These are phyloP conservation scores for Rhinogobio ventralis DNA, from an alignment of 2,797 vertebrate species.

Conservation along the genomic window DNA sequence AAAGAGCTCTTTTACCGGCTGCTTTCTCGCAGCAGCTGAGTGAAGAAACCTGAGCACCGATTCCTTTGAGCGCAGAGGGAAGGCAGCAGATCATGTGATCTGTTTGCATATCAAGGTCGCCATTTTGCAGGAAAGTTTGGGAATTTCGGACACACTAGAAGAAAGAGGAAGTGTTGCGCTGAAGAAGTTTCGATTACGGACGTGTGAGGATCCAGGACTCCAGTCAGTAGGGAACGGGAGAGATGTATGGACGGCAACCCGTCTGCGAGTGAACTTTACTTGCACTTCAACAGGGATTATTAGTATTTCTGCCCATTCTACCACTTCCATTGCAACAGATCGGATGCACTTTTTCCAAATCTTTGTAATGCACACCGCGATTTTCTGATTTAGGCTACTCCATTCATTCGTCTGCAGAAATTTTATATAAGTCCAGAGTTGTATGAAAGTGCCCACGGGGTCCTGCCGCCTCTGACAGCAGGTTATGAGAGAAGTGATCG, in stretches of 20 bases:
- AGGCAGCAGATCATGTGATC: conserved; percentile 73
- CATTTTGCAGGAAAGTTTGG: conserved; percentile 88
- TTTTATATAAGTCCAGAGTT: conserved; percentile 9
- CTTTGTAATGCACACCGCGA: conserved; percentile 1
- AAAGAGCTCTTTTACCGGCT: conserved; percentile 27
- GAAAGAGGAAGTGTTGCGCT: conserved; percentile 56
- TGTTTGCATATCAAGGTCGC: conserved; percentile 75
- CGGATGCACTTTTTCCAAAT: neutral
- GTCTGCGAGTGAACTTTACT: conserved; percentile 50
- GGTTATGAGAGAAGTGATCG: conserved; percentile 2
- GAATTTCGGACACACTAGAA: conserved; percentile 70
- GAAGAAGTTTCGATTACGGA: conserved; percentile 56
- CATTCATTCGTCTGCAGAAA: conserved; percentile 44
- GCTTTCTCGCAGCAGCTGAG: conserved; percentile 8
- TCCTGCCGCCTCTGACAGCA: conserved; percentile 12
- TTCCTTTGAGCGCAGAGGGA: conserved; percentile 67
- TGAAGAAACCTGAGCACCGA: conserved; percentile 22
- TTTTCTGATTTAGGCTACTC: neutral
- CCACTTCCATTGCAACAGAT: conserved; percentile 8
- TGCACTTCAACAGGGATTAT: conserved; percentile 34
- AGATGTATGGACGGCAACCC: neutral
- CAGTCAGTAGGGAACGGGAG: neutral
- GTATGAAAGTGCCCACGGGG: neutral
- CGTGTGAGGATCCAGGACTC: conserved; percentile 3
- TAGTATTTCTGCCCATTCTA: conserved; percentile 29